Conservation (phyloP, 1,140 invertebrate species). For the Drosophila bipectinata region DNA sequence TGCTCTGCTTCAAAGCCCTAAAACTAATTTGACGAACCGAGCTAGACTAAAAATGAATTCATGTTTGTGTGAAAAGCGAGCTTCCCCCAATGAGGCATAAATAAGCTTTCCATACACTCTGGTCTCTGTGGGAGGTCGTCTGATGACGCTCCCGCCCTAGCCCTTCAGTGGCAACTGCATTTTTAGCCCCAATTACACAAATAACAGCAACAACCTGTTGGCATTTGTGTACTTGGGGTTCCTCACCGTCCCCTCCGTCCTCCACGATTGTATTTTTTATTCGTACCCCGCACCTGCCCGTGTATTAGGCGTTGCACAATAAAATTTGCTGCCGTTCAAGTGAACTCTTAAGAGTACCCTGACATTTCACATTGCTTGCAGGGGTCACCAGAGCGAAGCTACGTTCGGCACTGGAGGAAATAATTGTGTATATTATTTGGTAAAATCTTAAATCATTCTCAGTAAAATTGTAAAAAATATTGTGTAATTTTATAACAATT, state of each 20-base stretch:
- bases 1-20: too few species aligned
- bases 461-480: neutral
- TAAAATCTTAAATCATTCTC: too few species aligned
- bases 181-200: conserved; percentile 67
- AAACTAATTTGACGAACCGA: too few species aligned
- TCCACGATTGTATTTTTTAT: neutral
- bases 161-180: conserved; percentile 45
- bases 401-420: conserved; percentile 9
- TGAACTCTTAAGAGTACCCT: conserved; percentile 74
- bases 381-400: conserved; percentile 49
- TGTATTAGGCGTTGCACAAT: conserved; percentile 20
- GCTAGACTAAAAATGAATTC: too few species aligned
- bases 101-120: neutral
- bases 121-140: conserved; percentile 10
- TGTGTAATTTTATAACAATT: neutral
- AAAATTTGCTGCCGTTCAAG: conserved; percentile 51
- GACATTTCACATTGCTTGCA: conserved; percentile 63
- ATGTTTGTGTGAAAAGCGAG: neutral
- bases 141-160: conserved; percentile 5
- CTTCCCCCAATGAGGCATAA: conserved; percentile 2
- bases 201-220: conserved; percentile 68
- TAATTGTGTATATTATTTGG: neutral
- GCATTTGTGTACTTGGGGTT: conserved; percentile 36
- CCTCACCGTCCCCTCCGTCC: neutral
- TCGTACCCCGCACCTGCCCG: neutral